phyloP scores from a whole-genome alignment of 2,888 invertebrate species.

The Morpho achilles region DNA sequence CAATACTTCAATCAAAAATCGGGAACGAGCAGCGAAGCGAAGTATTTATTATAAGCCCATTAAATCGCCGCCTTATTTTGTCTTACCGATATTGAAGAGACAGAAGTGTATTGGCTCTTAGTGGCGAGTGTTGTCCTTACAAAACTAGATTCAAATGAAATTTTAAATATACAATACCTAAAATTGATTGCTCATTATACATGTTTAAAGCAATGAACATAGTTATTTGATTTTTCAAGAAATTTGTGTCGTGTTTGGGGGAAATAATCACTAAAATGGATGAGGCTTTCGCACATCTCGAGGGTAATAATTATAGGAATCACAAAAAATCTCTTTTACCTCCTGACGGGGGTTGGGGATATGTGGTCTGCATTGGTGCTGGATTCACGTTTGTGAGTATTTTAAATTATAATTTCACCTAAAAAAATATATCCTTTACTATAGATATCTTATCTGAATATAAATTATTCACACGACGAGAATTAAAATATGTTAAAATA shows the following conservation, averaged over 20 bases:
- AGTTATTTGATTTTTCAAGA: background rate
- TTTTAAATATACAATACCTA: background rate
- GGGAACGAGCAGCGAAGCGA: conserved; percentile 2
- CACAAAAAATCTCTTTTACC: conserved; percentile 52
- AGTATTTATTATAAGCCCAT: conserved; percentile 13
- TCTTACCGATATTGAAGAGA: conserved; percentile 28
- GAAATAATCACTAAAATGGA: conserved; percentile 47
- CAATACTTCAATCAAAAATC: background rate
- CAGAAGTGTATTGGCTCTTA: conserved; percentile 37
- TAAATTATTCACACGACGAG: no score
- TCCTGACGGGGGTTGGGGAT: conserved; percentile 91
- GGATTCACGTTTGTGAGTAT: conserved; percentile 86
- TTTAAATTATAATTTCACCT: conserved; percentile 1
- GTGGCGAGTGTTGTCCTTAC: conserved; percentile 34
- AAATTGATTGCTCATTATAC: background rate
- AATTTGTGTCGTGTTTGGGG: conserved; percentile 8
- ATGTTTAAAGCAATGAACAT: background rate
- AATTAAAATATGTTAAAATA: no score
- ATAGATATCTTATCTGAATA: no score
- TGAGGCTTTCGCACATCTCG: conserved; percentile 67
- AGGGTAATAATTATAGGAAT: conserved; percentile 35
- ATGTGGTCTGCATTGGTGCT: conserved; percentile 85
- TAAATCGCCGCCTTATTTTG: conserved; percentile 22
- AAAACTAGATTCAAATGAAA: background rate
- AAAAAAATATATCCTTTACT: background rate